Conservation (phyloP, 2,888 invertebrate species). For the Eilema caniola region DNA sequence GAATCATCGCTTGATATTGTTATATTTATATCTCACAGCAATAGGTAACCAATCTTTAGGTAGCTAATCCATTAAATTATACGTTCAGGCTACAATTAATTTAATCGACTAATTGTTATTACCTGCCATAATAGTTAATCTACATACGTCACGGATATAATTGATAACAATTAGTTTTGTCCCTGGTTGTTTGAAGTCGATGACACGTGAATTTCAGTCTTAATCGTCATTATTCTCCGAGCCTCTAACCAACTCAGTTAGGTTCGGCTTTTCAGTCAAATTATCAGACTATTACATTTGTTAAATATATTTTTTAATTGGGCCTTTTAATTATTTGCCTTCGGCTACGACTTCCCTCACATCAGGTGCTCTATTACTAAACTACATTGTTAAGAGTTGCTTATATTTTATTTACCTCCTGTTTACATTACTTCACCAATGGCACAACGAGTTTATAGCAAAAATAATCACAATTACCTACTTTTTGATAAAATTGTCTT, state of each 20-base stretch:
- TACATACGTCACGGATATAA: slow-evolving; percentile 50
- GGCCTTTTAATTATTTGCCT: not conserved
- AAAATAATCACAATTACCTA: too few relatives aligned
- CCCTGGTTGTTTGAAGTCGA: slow-evolving; percentile 53
- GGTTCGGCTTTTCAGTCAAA: too few relatives aligned
- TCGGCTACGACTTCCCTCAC: not conserved
- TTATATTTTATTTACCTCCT: too few relatives aligned
- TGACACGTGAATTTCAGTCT: slow-evolving; percentile 45
- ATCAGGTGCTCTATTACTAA: not conserved
- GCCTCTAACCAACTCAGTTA: too few relatives aligned
- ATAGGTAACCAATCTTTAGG: not conserved
- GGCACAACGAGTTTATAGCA: too few relatives aligned
- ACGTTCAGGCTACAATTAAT: not conserved
- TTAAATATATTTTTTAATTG: too few relatives aligned
- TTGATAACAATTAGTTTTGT: slow-evolving; percentile 60
- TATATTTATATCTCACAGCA: not conserved
- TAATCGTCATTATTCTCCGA: too few relatives aligned
- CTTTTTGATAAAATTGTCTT: too few relatives aligned
- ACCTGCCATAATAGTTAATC: slow-evolving; percentile 10
- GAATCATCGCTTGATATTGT: too few relatives aligned
- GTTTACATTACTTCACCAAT: too few relatives aligned
- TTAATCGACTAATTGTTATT: slow-evolving; percentile 14
- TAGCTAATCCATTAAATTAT: not conserved
- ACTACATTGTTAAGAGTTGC: not conserved
- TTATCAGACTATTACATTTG: too few relatives aligned